Conservation (phyloP, 1,140 invertebrate species). For the Lasaia peninsularis region DNA sequence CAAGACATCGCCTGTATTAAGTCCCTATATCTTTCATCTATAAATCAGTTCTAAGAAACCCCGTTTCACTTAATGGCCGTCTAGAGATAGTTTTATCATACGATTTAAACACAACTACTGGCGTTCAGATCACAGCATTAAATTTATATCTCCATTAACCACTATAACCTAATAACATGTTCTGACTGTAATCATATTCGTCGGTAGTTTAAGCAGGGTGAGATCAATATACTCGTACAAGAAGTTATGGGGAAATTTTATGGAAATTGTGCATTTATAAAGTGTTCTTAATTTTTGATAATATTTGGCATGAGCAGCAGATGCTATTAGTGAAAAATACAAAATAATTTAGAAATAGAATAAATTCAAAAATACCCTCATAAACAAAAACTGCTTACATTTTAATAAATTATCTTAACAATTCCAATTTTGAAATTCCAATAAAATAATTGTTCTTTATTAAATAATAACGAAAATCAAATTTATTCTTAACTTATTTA, state of each 20-base stretch:
- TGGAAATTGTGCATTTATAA: too few species aligned
- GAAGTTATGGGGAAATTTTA: neutral
- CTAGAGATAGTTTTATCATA: constrained; percentile 10
- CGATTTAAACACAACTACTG: constrained; percentile 1
- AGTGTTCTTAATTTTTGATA: too few species aligned
- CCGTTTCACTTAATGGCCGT: constrained; percentile 8
- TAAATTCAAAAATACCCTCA: too few species aligned
- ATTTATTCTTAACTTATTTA: too few species aligned
- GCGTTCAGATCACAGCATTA: neutral
- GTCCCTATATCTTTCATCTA: neutral
- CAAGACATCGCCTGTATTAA: neutral
- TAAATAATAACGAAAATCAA: too few species aligned
- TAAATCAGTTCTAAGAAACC: neutral
- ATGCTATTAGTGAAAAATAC: too few species aligned
- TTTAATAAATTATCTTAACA: too few species aligned
- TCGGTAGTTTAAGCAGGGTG: neutral
- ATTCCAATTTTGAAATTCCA: too few species aligned
- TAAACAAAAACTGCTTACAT: too few species aligned
- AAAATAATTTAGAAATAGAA: too few species aligned
- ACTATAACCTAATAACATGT: constrained; percentile 3
- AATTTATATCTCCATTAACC: constrained; percentile 9
- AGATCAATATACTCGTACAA: neutral
- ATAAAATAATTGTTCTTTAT: too few species aligned
- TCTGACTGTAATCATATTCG: neutral
- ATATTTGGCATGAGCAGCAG: too few species aligned